Evolutionary conservation across 2,113 vertebrate genomes (phyloP), one percentile per base, ranked within the genome.

Genomic region (Notiomystis cincta): DNA sequence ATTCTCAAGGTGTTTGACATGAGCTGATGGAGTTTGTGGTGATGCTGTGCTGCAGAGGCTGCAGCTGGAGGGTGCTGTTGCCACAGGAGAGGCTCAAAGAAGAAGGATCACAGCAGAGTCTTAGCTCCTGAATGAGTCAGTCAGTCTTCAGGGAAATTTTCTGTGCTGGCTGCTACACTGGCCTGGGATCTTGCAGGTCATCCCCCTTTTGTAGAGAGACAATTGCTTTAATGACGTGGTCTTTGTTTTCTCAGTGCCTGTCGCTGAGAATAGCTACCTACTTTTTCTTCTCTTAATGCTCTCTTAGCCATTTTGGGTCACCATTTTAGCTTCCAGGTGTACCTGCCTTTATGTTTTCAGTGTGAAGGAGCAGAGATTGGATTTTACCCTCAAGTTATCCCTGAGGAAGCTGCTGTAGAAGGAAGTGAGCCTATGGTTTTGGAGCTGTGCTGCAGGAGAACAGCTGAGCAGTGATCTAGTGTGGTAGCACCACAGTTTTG

Each of bases 11-110:
- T 15, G 6, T 10, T n/a, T 37, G 50, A 23, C 2, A 1, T 3
- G 24, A 72, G 15, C 82, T 33, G 79, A 30, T 9, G 35, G 3
- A 25, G 23, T 47, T 80, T 35, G 24, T 4, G 5, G 44, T 31
- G 47, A n/a, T 1, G 5, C 56, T 82, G 64, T 30, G 54, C 73
- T 82, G 64, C 42, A 51, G 58, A 81, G 62, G 28, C 78, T 72
- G 93, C 79, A 88, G 86, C 93, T 95, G 79, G 95, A 95, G 79
- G 95, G 93, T 90, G 95, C 86, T 95, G 35, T 88, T 90, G 71
- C 45, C 35, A 16, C 40, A 57, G 31, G n/a, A 89, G 84, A 90
- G 65, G 21, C 65, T 92, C n/a, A 8, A 17, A n/a, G 51, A 17
- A 56, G 42, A 9, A 23, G 13, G 5, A 69, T 33, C 33, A 14